These are phyloP conservation scores for Pocota personata DNA, from an alignment of 2,888 invertebrate genomes.

Conservation along the genomic window DNA sequence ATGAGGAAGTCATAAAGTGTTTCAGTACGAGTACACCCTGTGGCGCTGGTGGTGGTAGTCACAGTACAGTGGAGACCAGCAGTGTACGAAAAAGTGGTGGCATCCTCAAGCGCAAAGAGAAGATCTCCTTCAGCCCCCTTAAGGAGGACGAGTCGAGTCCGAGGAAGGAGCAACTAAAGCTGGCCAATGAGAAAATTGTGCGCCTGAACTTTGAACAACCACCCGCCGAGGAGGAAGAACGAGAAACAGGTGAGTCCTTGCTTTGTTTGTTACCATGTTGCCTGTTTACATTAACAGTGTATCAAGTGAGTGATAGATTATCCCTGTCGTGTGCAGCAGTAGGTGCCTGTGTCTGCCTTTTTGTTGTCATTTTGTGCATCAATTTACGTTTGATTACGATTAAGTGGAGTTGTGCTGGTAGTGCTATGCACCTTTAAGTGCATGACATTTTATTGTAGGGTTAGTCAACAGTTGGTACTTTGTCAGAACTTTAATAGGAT, in stretches of 20 bases:
- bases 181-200: slow-evolving; percentile 75
- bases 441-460: not conserved
- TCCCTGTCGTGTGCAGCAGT: not conserved
- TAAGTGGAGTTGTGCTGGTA: slow-evolving; percentile 14
- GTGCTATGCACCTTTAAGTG: not conserved
- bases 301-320: not conserved
- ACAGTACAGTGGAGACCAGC: not conserved
- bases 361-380: not conserved
- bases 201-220: slow-evolving; percentile 32
- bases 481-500: not conserved
- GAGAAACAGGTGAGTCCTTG: slow-evolving; percentile 46
- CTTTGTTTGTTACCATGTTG: not conserved
- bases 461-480: slow-evolving; percentile 3
- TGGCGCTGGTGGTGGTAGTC: slow-evolving; percentile 32
- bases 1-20: slow-evolving; percentile 66
- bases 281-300: slow-evolving; percentile 14
- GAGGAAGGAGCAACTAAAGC: slow-evolving; percentile 76
- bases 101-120: slow-evolving; percentile 75
- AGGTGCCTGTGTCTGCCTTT: not conserved
- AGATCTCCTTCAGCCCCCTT: slow-evolving; percentile 76
- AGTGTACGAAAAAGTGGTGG: slow-evolving; percentile 11
- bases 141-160: slow-evolving; percentile 76
- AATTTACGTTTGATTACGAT: slow-evolving; percentile 18
- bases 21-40: slow-evolving; percentile 26
- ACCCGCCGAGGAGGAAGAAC: slow-evolving; percentile 32